A percentile compares a stretch with the other conserved stretches of the same genome.
Conservation (phyloP, 2,888 invertebrate species). For the Clistopyga incitator region DNA sequence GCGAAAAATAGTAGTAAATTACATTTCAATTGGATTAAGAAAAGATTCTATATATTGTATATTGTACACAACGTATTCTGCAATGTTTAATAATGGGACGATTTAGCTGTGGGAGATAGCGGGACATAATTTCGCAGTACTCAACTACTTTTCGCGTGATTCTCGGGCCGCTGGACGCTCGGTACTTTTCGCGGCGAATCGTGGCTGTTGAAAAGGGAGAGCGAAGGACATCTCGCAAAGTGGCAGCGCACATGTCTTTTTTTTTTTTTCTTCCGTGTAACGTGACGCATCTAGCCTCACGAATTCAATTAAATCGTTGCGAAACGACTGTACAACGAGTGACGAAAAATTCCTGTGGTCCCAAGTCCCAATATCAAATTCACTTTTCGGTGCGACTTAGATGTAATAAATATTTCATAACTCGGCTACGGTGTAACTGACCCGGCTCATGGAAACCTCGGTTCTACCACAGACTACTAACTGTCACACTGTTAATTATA, state of each 20-base stretch:
- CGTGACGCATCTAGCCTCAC: constrained; percentile 5
- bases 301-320: constrained; percentile 10
- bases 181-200: neutral
- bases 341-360: constrained; percentile 75
- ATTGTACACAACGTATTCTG: constrained; percentile 7
- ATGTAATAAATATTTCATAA: constrained; percentile 42
- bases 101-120: constrained; percentile 27
- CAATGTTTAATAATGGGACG: constrained; percentile 44
- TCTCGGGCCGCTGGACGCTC: neutral
- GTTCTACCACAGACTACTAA: constrained; percentile 68
- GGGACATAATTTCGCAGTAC: constrained; percentile 25
- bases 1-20: no score
- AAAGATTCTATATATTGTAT: no score
- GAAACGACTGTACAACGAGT: neutral
- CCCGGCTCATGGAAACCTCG: constrained; percentile 75
- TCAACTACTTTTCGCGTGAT: constrained; percentile 5
- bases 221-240: neutral
- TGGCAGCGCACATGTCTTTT: neutral
- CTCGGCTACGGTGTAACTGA: constrained; percentile 76
- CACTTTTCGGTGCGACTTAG: constrained; percentile 9
- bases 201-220: neutral
- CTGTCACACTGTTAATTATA: neutral
- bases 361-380: constrained; percentile 70
- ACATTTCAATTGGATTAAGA: no score
- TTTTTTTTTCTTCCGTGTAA: constrained; percentile 10